Conservation (phyloP, 2,888 invertebrate genomes). For the Dryomyza anilis region DNA sequence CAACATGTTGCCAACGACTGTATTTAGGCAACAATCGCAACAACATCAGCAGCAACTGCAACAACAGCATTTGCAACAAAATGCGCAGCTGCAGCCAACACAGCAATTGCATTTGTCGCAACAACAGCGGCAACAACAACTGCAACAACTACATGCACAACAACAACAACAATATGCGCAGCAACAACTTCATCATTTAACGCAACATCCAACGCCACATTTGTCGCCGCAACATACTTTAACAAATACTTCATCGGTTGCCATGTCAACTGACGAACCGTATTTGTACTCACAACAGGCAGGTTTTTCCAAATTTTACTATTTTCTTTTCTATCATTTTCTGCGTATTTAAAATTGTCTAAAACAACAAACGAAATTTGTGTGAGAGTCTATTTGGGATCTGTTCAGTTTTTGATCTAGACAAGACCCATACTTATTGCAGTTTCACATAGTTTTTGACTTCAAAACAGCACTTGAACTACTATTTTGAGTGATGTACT, state of each 20-base stretch:
- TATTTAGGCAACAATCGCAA: slow-evolving; percentile 5
- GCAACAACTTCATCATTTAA: neutral
- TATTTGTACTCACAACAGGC: slow-evolving; percentile 24
- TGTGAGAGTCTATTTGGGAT: no score
- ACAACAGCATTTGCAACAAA: slow-evolving; percentile 10
- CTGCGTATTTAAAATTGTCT: neutral
- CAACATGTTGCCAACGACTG: slow-evolving; percentile 2
- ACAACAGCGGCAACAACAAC: slow-evolving; percentile 15
- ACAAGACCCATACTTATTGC: no score
- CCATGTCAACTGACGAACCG: slow-evolving; percentile 15
- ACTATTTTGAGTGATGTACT: no score
- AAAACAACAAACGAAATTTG: neutral
- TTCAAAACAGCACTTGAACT: no score
- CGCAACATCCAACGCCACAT: slow-evolving; percentile 14
- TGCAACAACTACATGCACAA: neutral
- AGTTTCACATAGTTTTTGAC: no score
- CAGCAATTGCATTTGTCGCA: no score
- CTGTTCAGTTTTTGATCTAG: no score
- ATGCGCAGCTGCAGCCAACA: slow-evolving; percentile 8
- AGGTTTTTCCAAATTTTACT: slow-evolving; percentile 6
- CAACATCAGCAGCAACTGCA: slow-evolving; percentile 9
- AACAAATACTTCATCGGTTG: slow-evolving; percentile 3
- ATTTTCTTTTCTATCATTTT: neutral
- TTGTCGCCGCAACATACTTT: slow-evolving; percentile 16
- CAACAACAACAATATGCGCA: slow-evolving; percentile 17